A percentile compares a stretch with the other conserved stretches of the same genome.
Evolutionary conservation across 2,113 vertebrate genomes (phyloP).

Genomic region (Argyrosomus japonicus): DNA sequence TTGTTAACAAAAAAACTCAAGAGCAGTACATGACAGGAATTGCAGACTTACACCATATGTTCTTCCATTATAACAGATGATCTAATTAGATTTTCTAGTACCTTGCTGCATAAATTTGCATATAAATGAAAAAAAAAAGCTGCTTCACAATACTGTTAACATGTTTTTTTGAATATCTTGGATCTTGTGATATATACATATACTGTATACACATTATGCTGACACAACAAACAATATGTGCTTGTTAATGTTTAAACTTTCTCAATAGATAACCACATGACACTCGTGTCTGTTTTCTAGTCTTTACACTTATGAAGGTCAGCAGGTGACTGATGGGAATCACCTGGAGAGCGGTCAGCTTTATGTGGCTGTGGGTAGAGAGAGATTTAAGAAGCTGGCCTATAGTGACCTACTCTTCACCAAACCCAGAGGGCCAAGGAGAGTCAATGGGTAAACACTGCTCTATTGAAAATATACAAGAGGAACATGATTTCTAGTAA

Average conservation of each 20-base stretch:
- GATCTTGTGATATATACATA: background rate
- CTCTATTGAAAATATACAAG: background rate
- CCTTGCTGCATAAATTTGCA: background rate
- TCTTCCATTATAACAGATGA: background rate
- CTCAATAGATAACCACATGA: background rate
- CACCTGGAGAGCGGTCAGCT: slow-evolving; percentile 94
- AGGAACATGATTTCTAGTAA: background rate
- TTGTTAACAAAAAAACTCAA: background rate
- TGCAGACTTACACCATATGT: background rate
- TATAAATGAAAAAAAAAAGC: background rate
- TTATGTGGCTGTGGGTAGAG: slow-evolving; percentile 95
- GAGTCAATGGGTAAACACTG: slow-evolving; percentile 85
- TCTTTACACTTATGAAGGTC: slow-evolving; percentile 92
- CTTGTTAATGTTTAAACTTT: background rate
- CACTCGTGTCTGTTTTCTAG: slow-evolving; percentile 73
- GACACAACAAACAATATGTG: background rate
- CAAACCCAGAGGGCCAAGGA: slow-evolving; percentile 84
- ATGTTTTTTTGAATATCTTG: background rate
- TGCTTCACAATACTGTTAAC: background rate
- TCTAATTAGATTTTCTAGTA: background rate
- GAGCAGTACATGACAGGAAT: background rate
- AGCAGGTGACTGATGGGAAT: slow-evolving; percentile 86
- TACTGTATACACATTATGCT: background rate
- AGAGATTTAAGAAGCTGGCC: slow-evolving; percentile 93
- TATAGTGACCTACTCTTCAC: slow-evolving; percentile 91